Evolutionary conservation across 1,140 invertebrate genomes (phyloP).

Genomic region (Pygmarrhopalites habei): DNA sequence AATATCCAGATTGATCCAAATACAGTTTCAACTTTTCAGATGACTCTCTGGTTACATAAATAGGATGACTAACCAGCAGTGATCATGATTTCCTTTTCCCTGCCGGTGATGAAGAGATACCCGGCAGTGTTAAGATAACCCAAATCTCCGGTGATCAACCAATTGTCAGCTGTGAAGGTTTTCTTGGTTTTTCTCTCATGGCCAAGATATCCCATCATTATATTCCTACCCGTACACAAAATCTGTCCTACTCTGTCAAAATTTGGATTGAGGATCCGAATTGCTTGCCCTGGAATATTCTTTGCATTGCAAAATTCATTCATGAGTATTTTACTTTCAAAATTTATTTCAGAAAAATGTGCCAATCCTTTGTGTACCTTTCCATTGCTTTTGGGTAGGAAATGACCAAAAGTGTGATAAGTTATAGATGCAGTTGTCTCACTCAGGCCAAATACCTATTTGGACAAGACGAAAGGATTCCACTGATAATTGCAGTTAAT

Average conservation of each 20-base stretch:
- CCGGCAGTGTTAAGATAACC: slow-evolving; percentile 64
- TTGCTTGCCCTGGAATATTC: slow-evolving; percentile 44
- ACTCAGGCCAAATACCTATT: slow-evolving; percentile 47
- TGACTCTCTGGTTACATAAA: too few relatives aligned
- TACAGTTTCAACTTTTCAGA: too few relatives aligned
- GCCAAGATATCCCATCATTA: slow-evolving; percentile 86
- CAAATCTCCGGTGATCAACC: slow-evolving; percentile 74
- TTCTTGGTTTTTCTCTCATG: slow-evolving; percentile 68
- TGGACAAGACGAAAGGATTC: not conserved
- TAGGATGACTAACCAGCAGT: too few relatives aligned
- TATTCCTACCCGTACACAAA: slow-evolving; percentile 64
- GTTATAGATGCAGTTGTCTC: slow-evolving; percentile 59
- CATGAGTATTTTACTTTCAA: too few relatives aligned
- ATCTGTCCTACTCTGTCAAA: slow-evolving; percentile 46
- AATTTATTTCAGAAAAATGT: too few relatives aligned
- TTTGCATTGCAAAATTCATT: too few relatives aligned
- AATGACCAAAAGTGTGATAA: slow-evolving; percentile 47
- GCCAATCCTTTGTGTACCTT: too few relatives aligned
- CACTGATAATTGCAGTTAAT: not conserved
- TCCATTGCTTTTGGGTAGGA: slow-evolving; percentile 60
- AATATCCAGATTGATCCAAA: too few relatives aligned
- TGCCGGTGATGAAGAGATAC: slow-evolving; percentile 70
- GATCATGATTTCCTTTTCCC: slow-evolving; percentile 78
- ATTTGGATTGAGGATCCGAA: slow-evolving; percentile 20
- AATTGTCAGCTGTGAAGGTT: slow-evolving; percentile 63